Conservation (phyloP, 2,888 invertebrate genomes). For the Sacculina carcini region DNA sequence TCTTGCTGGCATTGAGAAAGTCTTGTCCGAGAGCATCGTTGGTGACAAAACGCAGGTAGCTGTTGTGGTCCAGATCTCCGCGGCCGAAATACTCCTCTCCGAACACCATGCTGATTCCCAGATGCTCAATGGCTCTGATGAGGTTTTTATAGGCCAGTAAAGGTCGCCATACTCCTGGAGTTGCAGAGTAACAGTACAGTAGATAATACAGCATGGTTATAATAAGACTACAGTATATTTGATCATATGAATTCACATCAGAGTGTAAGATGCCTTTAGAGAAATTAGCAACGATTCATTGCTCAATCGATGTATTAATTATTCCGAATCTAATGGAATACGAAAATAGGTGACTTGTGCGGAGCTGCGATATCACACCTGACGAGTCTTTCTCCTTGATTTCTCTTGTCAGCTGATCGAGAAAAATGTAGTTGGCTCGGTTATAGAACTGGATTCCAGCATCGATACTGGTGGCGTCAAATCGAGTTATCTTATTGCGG, state of each 20-base stretch:
- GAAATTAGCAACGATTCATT: no score
- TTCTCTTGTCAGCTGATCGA: conserved; percentile 16
- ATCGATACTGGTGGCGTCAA: conserved; percentile 8
- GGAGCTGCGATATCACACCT: no score
- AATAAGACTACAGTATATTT: no score
- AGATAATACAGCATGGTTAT: not conserved
- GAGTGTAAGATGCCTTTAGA: no score
- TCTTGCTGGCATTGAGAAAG: conserved; percentile 21
- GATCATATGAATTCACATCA: no score
- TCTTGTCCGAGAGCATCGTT: conserved; percentile 21
- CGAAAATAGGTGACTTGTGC: no score
- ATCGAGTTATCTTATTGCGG: conserved; percentile 9
- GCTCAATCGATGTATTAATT: no score
- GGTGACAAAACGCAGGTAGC: conserved; percentile 20
- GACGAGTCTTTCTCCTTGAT: not conserved
- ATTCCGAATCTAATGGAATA: no score
- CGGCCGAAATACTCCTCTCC: conserved; percentile 22
- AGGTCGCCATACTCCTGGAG: conserved; percentile 12
- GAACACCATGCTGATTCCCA: conserved; percentile 22
- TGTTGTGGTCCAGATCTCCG: conserved; percentile 18
- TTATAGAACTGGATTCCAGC: conserved; percentile 18
- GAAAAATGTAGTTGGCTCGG: conserved; percentile 17
- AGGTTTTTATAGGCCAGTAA: conserved; percentile 24
- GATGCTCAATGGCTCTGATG: conserved; percentile 22
- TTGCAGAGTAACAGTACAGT: not conserved